These are phyloP conservation scores for Aradus depressus DNA, from an alignment of 2,888 invertebrate species.

Conservation along the genomic window DNA sequence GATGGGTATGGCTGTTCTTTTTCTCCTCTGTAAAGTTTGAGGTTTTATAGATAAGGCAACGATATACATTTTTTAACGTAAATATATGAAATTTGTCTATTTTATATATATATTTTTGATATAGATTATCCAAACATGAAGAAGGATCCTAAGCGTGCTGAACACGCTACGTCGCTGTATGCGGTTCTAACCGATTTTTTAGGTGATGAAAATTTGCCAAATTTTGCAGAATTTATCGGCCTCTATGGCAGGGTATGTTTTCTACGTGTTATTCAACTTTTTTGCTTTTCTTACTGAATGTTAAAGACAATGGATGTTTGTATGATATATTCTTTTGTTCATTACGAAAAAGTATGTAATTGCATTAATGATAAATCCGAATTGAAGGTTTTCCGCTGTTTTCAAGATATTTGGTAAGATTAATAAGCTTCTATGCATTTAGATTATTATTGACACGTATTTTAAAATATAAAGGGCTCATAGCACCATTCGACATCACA, in stretches of 20 bases:
- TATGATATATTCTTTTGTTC: neutral
- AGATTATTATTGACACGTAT: too few species aligned
- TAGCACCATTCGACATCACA: too few species aligned
- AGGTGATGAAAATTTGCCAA: slow-evolving; percentile 57
- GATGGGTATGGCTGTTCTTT: too few species aligned
- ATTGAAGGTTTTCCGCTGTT: too few species aligned
- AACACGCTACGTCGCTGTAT: slow-evolving; percentile 64
- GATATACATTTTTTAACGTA: too few species aligned
- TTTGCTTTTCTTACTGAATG: neutral
- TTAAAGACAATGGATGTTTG: neutral
- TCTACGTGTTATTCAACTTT: slow-evolving; percentile 41
- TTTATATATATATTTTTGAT: slow-evolving; percentile 27
- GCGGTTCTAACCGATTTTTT: slow-evolving; percentile 62
- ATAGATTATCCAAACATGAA: slow-evolving; percentile 74
- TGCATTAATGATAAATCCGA: too few species aligned
- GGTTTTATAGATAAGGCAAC: too few species aligned
- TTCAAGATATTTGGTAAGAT: too few species aligned
- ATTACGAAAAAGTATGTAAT: too few species aligned
- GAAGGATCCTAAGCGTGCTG: slow-evolving; percentile 58
- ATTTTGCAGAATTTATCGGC: slow-evolving; percentile 63
- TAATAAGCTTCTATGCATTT: too few species aligned
- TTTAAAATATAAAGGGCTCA: too few species aligned
- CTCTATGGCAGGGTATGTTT: slow-evolving; percentile 71
- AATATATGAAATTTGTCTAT: neutral
- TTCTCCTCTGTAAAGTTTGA: too few species aligned